phyloP scores from a whole-genome alignment of 1,140 invertebrate genomes.

The Heliconius nattereri region DNA sequence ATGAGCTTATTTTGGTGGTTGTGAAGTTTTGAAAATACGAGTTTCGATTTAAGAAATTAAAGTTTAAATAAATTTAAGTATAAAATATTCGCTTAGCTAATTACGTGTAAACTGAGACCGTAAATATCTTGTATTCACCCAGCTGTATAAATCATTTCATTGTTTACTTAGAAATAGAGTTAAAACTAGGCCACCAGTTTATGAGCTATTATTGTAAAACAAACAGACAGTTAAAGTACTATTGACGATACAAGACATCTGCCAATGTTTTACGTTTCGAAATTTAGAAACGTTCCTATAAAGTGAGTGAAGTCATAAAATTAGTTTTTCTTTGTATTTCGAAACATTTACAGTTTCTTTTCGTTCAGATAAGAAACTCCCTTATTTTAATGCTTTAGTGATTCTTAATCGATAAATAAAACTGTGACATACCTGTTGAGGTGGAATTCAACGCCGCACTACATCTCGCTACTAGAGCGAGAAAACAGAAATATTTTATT shows the following conservation, averaged over 20 bases:
- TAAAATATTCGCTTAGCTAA: too few species aligned
- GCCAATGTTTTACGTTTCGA: constrained; percentile 5
- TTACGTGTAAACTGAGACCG: too few species aligned
- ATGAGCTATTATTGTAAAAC: constrained; percentile 9
- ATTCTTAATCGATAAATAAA: too few species aligned
- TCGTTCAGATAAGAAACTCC: not conserved
- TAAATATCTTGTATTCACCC: not conserved
- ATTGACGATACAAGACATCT: constrained; percentile 2
- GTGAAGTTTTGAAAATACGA: not conserved
- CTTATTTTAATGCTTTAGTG: not conserved
- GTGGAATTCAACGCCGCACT: too few species aligned
- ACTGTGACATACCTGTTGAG: too few species aligned
- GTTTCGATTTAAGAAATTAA: not conserved
- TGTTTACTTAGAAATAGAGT: constrained; percentile 1
- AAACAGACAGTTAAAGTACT: constrained; percentile 6
- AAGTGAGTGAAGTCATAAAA: not conserved
- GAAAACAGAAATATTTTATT: too few species aligned
- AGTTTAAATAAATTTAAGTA: too few species aligned
- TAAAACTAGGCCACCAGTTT: not conserved
- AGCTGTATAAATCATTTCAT: not conserved
- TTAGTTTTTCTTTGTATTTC: not conserved
- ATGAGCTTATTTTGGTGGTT: not conserved
- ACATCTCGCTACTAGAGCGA: too few species aligned
- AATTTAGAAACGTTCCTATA: constrained; percentile 3
- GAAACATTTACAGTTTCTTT: not conserved